Conservation (phyloP, 2,888 invertebrate genomes). For the Oscheius onirici region DNA sequence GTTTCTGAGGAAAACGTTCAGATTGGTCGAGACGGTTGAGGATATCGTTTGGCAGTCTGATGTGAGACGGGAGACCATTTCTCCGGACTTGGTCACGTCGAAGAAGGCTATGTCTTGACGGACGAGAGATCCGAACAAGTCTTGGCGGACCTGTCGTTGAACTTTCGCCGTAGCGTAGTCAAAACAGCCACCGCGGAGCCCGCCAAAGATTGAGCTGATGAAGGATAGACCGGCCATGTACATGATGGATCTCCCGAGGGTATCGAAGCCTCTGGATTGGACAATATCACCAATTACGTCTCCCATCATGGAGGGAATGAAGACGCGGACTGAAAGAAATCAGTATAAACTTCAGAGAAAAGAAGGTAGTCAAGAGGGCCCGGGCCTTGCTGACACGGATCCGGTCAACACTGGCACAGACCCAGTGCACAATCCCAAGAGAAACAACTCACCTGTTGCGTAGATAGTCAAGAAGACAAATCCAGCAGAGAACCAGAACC, state of each 20-base stretch:
- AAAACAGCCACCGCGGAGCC: conserved; percentile 72
- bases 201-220: conserved; percentile 70
- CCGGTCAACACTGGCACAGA: too few relatives aligned
- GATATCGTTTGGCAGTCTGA: conserved; percentile 74
- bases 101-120: conserved; percentile 73
- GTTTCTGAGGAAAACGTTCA: conserved; percentile 73
- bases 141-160: conserved; percentile 65
- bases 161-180: conserved; percentile 70
- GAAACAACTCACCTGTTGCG: conserved; percentile 53
- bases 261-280: conserved; percentile 41
- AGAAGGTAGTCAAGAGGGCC: not conserved
- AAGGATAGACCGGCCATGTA: conserved; percentile 53
- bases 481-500: conserved; percentile 63
- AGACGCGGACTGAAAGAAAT: conserved; percentile 66
- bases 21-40: conserved; percentile 71
- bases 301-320: conserved; percentile 69
- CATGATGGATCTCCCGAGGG: conserved; percentile 56
- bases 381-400: not conserved
- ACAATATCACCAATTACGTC: conserved; percentile 67
- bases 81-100: conserved; percentile 71
- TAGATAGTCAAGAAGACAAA: conserved; percentile 67
- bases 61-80: conserved; percentile 73
- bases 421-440: too few relatives aligned
- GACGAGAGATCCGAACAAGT: conserved; percentile 71
- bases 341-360: not conserved